A percentile compares a stretch with the other conserved stretches of the same genome.
phyloP scores from a whole-genome alignment of 2,113 vertebrate genomes.

The Pteropus alecto region DNA sequence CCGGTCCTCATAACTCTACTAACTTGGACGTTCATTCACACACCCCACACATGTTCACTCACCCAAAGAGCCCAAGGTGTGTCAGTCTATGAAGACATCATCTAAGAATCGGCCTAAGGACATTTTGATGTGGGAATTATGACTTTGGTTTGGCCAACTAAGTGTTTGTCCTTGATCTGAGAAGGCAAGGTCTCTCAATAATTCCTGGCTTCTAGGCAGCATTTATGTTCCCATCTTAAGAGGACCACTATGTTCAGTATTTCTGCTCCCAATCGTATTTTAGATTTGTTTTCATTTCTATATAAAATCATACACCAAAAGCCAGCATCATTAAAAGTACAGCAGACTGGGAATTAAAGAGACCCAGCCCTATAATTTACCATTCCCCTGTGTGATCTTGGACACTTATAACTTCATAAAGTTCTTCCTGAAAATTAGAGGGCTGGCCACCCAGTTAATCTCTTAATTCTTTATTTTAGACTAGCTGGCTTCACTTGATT shows the following conservation, averaged over 20 bases:
- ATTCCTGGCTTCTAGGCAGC: not conserved
- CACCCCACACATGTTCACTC: not conserved
- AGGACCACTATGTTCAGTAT: not conserved
- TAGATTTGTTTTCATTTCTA: not conserved
- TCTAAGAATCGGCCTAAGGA: not conserved
- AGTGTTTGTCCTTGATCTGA: not conserved
- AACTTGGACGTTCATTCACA: not conserved
- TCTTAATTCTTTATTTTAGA: not conserved
- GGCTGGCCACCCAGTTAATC: not conserved
- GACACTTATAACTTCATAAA: not conserved
- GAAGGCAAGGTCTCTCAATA: not conserved
- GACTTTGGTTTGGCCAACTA: not conserved
- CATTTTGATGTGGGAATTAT: not conserved
- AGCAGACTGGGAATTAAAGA: not conserved
- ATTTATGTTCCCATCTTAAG: not conserved
- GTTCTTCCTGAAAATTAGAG: not conserved
- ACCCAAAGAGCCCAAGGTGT: not conserved
- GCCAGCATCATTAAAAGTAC: not conserved
- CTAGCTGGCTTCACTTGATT: not conserved
- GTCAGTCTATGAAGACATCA: not conserved
- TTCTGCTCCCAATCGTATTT: constrained; percentile 20
- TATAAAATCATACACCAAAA: not conserved
- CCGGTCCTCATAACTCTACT: not conserved
- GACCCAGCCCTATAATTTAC: not conserved
- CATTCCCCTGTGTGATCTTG: not conserved